Conservation (phyloP, 2,113 vertebrate genomes). For the Equus quagga region DNA sequence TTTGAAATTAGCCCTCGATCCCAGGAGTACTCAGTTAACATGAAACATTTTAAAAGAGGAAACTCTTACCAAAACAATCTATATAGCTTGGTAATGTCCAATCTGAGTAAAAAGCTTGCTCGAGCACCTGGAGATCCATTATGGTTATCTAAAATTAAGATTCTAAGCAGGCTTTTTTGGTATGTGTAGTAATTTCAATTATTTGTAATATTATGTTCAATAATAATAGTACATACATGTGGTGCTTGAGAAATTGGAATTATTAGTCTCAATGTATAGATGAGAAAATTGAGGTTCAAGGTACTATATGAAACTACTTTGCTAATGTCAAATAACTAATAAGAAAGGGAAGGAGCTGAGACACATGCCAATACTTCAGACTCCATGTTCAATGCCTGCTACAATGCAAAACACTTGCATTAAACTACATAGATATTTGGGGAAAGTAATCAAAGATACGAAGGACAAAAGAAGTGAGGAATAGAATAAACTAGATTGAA, state of each 20-base stretch:
- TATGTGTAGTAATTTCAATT: neutral
- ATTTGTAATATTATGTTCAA: neutral
- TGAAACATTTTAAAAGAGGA: conserved; percentile 4
- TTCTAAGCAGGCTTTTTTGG: neutral
- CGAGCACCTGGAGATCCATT: neutral
- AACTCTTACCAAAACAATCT: neutral
- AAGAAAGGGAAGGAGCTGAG: neutral
- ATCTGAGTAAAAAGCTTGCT: neutral
- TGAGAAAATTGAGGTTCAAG: neutral
- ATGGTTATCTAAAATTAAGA: neutral
- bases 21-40: neutral
- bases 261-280: neutral
- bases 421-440: neutral
- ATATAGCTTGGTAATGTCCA: neutral
- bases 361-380: neutral
- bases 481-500: neutral
- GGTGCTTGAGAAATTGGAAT: neutral
- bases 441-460: neutral
- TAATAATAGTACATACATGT: neutral
- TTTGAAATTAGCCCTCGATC: neutral
- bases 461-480: neutral
- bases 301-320: neutral
- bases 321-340: neutral
- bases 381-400: neutral
- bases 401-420: neutral